These are phyloP conservation scores for Nothocercus nigrocapillus DNA, from an alignment of 2,113 vertebrate species.

Conservation along the genomic window DNA sequence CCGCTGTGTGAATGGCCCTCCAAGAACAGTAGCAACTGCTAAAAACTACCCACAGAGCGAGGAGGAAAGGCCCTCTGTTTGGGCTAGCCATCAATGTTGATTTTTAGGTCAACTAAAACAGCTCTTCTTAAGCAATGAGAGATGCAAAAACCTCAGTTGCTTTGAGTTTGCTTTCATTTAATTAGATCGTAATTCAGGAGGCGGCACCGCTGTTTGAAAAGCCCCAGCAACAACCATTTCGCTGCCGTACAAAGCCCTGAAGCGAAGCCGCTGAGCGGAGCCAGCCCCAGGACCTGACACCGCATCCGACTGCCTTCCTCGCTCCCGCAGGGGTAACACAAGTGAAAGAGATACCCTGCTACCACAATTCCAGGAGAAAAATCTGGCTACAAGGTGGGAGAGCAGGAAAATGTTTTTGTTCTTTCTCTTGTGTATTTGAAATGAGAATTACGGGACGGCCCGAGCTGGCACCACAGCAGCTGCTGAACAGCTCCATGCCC, in stretches of 20 bases:
- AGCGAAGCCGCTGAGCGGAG: constrained; percentile 3
- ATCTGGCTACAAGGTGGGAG: not conserved
- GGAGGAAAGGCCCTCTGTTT: constrained; percentile 20
- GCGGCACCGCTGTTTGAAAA: constrained; percentile 7
- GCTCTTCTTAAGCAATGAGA: constrained; percentile 60
- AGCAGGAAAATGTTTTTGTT: not conserved
- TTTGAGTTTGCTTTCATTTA: constrained; percentile 51
- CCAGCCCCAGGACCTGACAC: constrained; percentile 22
- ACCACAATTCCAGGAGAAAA: not conserved
- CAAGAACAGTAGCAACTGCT: constrained; percentile 50
- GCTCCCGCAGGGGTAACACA: not conserved
- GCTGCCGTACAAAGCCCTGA: not conserved
- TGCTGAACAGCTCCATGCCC: not conserved
- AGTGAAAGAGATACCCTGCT: not conserved
- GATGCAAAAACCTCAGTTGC: constrained; percentile 24
- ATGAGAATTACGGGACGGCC: not conserved
- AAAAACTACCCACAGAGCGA: not conserved
- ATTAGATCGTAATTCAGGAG: constrained; percentile 59
- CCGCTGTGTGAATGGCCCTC: constrained; percentile 38
- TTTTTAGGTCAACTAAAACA: constrained; percentile 68
- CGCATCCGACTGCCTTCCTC: accelerated
- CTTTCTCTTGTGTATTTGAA: not conserved
- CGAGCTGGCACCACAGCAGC: not conserved
- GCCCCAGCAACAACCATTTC: constrained; percentile 4
- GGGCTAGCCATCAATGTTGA: constrained; percentile 14